Evolutionary conservation across 1,140 invertebrate species (phyloP).

Genomic region (Drosophila tsacasi): DNA sequence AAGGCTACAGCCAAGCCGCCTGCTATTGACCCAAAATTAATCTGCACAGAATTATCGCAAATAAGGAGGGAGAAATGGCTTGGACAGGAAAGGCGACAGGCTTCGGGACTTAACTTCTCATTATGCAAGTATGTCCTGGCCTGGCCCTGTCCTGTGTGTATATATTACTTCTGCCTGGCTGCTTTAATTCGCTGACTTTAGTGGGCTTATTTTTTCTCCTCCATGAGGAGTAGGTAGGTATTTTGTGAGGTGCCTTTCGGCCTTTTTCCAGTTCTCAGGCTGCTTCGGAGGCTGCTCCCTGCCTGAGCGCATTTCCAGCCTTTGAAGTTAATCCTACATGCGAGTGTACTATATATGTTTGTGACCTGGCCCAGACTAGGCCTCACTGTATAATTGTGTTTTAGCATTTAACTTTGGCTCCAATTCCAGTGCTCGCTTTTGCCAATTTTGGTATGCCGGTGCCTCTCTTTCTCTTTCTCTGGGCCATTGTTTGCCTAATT

Average conservation of each 20-base stretch:
- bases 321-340: conserved; percentile 81
- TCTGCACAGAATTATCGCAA: conserved; percentile 48
- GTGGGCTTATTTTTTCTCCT: conserved; percentile 1
- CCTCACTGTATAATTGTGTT: conserved; percentile 73
- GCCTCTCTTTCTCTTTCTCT: background rate
- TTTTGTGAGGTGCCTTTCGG: conserved; percentile 21
- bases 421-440: conserved; percentile 35
- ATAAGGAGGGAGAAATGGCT: conserved; percentile 39
- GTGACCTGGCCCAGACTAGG: conserved; percentile 48
- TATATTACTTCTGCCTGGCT: conserved; percentile 67
- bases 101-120: conserved; percentile 39
- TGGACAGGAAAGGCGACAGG: conserved; percentile 10
- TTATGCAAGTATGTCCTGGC: conserved; percentile 52
- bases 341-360: conserved; percentile 48
- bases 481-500: conserved; percentile 76
- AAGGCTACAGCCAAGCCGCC: conserved; percentile 26
- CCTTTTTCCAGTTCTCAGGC: conserved; percentile 50
- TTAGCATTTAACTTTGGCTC: conserved; percentile 82
- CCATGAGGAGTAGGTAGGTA: background rate
- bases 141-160: conserved; percentile 15
- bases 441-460: conserved; percentile 64
- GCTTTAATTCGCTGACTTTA: conserved; percentile 67
- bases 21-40: conserved; percentile 75
- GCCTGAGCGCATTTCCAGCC: conserved; percentile 72
- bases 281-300: background rate